Base-by-base conservation (phyloP, 2,888 invertebrate genomes). In the Chymomyza caudatula region DNA sequence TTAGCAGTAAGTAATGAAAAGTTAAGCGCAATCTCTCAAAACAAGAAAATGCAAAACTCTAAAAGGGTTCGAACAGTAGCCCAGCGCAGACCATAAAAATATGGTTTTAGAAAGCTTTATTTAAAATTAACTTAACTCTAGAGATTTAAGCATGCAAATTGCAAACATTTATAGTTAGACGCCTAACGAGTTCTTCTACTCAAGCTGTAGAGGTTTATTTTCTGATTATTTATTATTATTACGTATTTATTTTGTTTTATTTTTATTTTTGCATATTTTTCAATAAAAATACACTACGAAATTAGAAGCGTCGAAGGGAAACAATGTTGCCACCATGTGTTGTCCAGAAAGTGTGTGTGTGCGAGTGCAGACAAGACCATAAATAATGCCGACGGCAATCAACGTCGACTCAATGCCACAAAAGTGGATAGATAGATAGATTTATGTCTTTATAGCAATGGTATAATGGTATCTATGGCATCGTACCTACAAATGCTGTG, bases 381-480 rank as follows among this genome's bases (percentile, higher is more conserved):
- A 70, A 70, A 70, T 70, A 71, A 70, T 55, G 63, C 71, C 71
- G 70, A 47, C 63, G 71, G 70, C 71, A 71, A 71, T 71, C 71
- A 71, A 60, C 71, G 56, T 44, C 51, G 20, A 11, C 20, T 51
- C 51, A 51, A 51, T 20, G 51, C 19, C 19, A 13, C 51, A 17
- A 51, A 51, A 51, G 51, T 51, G 51, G 20, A 51, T 51, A 51
- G 51, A 51, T 51, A 11, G 29, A 37, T 37, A 37, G 29, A 37
- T 37, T 37, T 37, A 37, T 37, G 29, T 37, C 29, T 37, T 11
- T 37, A 37, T 37, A 29, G 29, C 29, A 29, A 4, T 29, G 29
- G 25, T 6, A 29, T 29, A 29, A 29, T 29, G 29, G 29, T 29
- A 37, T 37, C 29, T 37, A 11, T 37, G 11, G 29, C 29, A 37